Base-by-base conservation (phyloP, 2,113 vertebrate genomes). In the Gasterosteus aculeatus region DNA sequence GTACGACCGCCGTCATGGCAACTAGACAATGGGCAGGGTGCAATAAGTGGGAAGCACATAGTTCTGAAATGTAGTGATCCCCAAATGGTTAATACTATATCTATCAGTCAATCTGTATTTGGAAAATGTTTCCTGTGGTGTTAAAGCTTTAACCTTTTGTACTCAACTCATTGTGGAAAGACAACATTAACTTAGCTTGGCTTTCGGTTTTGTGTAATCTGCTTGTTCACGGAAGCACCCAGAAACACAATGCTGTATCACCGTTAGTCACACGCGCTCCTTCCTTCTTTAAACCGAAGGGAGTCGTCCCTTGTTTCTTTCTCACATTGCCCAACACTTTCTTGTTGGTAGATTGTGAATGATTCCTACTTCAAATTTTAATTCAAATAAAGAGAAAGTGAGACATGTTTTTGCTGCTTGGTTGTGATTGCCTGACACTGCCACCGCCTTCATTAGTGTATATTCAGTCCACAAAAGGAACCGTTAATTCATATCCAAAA, bases 261-360 rank as follows among this genome's bases (percentile, higher is more conserved):
- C 19, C 10, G 15, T 65, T 15, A 29, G 12, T 44, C 0, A 54
- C 6, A n/a, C 5, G 10, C 0, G 10, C 0, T 7, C 22, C 19
- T 63, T 79, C 38, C 63, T 84, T 77, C 63, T 47, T 77, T 8
- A 26, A 77, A 54, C 14, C 9, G 15, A 18, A 10, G 8, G 11
- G 19, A 39, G 44, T 3, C 3, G 0, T 3, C 3, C 18, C 41
- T 44, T 3, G n/a, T 58, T 58, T 3, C 49, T 6, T 12, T 51
- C 14, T 26, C 26, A 4, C 33, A 29, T 29, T 35, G 29, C 12
- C 3, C 2, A n/a, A n/a, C 11, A 39, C 22, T 7, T 2, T 33
- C 31, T 18, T 15, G 5, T 22, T 2, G 58, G 33, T 3, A 10
- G 10, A 12, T 29, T 26, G 14, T 26, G 15, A 7, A 38, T 0